phyloP scores from a whole-genome alignment of 92 coral and sea anemone species.

The Ricordea florida region DNA sequence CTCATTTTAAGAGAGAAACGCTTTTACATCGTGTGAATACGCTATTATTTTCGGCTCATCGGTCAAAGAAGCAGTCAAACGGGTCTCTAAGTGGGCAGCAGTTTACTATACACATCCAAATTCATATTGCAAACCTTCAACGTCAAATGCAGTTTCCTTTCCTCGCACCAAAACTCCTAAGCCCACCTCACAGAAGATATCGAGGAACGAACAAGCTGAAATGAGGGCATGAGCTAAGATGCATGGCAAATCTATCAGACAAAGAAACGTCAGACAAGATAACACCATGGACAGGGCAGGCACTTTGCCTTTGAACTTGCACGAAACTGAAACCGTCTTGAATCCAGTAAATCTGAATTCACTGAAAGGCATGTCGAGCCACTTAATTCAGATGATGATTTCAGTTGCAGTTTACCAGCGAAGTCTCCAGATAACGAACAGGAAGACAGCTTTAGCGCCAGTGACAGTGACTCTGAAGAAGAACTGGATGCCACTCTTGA shows the following conservation, averaged over 20 bases:
- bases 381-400: too few relatives aligned
- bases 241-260: slow-evolving; percentile 47
- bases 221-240: slow-evolving; percentile 4
- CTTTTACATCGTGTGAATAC: too few relatives aligned
- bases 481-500: too few relatives aligned
- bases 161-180: too few relatives aligned
- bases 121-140: slow-evolving; percentile 5
- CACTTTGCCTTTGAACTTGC: slow-evolving; percentile 46
- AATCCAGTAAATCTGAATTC: slow-evolving; percentile 40
- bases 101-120: slow-evolving; percentile 52
- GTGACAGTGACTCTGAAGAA: too few relatives aligned
- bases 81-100: slow-evolving; percentile 70
- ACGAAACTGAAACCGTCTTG: slow-evolving; percentile 42
- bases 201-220: slow-evolving; percentile 41
- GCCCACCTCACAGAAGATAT: too few relatives aligned
- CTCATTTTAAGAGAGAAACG: too few relatives aligned
- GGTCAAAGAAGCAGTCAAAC: slow-evolving; percentile 44
- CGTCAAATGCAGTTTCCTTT: slow-evolving; percentile 24
- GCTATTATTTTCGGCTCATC: slow-evolving; percentile 51
- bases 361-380: too few relatives aligned
- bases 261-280: slow-evolving; percentile 61
- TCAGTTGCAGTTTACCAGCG: too few relatives aligned
- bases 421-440: too few relatives aligned
- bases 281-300: slow-evolving; percentile 64
- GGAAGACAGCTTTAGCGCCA: too few relatives aligned